Evolutionary conservation across 2,888 invertebrate species (phyloP).

Genomic region (Megamerina dolium): DNA sequence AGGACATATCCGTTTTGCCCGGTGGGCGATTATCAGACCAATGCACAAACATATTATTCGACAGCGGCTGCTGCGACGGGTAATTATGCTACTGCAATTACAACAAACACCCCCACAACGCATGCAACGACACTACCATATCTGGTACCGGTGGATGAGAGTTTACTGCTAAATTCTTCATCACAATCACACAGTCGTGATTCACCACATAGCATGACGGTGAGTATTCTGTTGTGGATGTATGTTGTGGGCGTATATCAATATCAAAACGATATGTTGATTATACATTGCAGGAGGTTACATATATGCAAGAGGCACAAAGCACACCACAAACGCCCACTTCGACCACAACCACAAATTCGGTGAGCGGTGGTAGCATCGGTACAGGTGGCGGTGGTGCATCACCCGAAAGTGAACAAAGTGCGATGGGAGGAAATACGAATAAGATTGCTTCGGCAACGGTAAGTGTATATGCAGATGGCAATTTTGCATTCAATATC

Average conservation of each 20-base stretch:
- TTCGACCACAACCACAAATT: slow-evolving; percentile 53
- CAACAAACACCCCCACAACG: slow-evolving; percentile 44
- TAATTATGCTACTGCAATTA: slow-evolving; percentile 20
- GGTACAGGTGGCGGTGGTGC: slow-evolving; percentile 36
- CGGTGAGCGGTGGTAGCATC: slow-evolving; percentile 52
- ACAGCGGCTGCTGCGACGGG: slow-evolving; percentile 47
- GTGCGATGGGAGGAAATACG: slow-evolving; percentile 38
- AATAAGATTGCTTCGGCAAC: slow-evolving; percentile 83
- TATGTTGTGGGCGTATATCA: too few species aligned
- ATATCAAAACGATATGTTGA: background rate
- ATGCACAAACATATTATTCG: slow-evolving; percentile 60
- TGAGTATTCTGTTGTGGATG: slow-evolving; percentile 47
- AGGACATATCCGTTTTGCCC: slow-evolving; percentile 75
- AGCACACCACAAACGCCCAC: slow-evolving; percentile 51
- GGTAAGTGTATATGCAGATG: too few species aligned
- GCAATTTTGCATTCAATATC: background rate
- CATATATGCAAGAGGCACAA: slow-evolving; percentile 47
- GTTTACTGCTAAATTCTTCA: slow-evolving; percentile 55
- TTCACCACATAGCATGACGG: slow-evolving; percentile 65
- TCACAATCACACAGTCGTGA: slow-evolving; percentile 54
- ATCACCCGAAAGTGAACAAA: slow-evolving; percentile 41
- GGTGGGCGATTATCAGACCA: slow-evolving; percentile 57
- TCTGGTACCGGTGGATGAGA: slow-evolving; percentile 66
- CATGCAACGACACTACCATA: slow-evolving; percentile 53
- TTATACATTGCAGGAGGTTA: slow-evolving; percentile 39